These are phyloP conservation scores for Luidia sarsii DNA, from an alignment of 53 echinoderm and acorn worm species.

Conservation along the genomic window DNA sequence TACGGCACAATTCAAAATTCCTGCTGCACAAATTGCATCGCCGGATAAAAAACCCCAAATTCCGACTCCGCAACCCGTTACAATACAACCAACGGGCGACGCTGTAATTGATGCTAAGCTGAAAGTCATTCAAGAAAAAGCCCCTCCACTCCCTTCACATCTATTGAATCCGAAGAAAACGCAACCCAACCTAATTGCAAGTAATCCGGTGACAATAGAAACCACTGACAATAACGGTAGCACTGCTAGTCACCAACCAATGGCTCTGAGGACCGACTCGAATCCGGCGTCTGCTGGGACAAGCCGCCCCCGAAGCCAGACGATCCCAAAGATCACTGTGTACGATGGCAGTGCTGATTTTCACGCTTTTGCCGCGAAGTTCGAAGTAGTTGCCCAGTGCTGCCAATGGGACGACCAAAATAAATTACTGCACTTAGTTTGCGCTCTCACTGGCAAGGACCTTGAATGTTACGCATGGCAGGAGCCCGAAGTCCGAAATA, in stretches of 20 bases:
- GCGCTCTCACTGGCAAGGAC: constrained; percentile 13
- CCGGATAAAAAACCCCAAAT: no score
- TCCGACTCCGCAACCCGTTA: no score
- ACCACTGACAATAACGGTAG: no score
- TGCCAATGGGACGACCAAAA: constrained; percentile 10
- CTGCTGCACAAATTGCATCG: no score
- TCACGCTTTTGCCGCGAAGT: background rate
- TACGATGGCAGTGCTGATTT: constrained; percentile 8
- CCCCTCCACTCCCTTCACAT: no score
- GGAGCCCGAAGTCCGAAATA: background rate
- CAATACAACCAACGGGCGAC: background rate
- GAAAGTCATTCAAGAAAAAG: background rate
- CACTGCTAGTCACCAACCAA: background rate
- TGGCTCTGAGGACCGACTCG: background rate
- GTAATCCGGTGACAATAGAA: no score
- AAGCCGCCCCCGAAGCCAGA: background rate
- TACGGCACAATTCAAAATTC: no score
- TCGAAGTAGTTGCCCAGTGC: constrained; percentile 6
- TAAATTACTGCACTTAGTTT: background rate
- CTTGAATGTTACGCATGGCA: constrained; percentile 12
- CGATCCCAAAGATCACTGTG: background rate
- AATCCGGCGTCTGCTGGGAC: no score
- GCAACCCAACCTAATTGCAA: no score
- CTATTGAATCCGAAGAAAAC: no score
- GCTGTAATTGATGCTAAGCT: background rate